Percentiles rank a stretch among this genome's conserved stretches.
These are phyloP conservation scores for Cephonodes hylas DNA, from an alignment of 2,888 invertebrate genomes.

Conservation along the genomic window DNA sequence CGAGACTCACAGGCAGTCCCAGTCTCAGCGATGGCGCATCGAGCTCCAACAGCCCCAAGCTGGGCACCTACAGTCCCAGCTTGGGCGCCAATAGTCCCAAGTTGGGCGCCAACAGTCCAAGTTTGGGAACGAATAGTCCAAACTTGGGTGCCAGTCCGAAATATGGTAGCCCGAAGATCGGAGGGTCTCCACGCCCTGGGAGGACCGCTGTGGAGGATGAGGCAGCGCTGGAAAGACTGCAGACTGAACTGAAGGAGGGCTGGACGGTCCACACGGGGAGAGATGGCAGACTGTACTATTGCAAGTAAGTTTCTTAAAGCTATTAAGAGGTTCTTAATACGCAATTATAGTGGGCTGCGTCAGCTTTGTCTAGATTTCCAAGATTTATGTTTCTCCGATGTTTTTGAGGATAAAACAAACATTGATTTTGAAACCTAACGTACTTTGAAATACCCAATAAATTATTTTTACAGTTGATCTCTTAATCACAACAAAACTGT, in stretches of 20 bases:
- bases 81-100: conserved; percentile 52
- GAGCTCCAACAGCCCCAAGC: background rate
- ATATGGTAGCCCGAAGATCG: conserved; percentile 64
- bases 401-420: no score
- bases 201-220: conserved; percentile 61
- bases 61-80: conserved; percentile 37
- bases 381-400: background rate
- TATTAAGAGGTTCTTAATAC: no score
- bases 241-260: conserved; percentile 84
- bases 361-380: no score
- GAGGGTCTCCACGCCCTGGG: conserved; percentile 65
- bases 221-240: conserved; percentile 78
- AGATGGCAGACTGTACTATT: conserved; percentile 92
- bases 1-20: conserved; percentile 14
- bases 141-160: conserved; percentile 62
- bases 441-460: no score
- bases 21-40: background rate
- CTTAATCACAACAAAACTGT: no score
- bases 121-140: conserved; percentile 53
- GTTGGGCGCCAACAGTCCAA: conserved; percentile 47
- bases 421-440: no score
- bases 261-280: conserved; percentile 90
- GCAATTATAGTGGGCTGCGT: no score
- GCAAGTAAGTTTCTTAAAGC: conserved; percentile 97
- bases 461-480: no score